Conservation (phyloP, 2,113 vertebrate genomes). For the Lophotis ruficrista region DNA sequence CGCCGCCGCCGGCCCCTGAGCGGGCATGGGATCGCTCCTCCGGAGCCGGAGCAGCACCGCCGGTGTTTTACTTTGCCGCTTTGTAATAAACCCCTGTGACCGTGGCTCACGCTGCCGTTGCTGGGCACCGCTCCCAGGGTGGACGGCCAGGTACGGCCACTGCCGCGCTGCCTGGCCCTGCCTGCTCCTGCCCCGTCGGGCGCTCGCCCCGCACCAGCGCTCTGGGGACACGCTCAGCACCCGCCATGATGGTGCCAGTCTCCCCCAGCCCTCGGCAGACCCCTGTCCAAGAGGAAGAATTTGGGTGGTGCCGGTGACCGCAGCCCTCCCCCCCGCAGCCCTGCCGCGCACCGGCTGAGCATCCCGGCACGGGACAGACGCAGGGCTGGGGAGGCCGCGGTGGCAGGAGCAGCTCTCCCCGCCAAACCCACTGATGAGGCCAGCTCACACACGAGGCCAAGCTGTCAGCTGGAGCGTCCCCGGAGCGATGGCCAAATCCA, state of each 20-base stretch:
- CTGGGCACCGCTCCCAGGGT: not conserved
- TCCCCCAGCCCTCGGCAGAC: not conserved
- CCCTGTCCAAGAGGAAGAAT: not conserved
- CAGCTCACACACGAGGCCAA: rapidly evolving
- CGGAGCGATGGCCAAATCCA: rapidly evolving
- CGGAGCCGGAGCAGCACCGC: not conserved
- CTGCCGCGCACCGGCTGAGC: not conserved
- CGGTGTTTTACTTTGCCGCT: not conserved
- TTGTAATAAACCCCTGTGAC: not conserved
- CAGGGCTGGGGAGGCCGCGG: not conserved
- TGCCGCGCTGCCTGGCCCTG: no score
- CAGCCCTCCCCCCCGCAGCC: not conserved
- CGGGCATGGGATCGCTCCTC: rapidly evolving
- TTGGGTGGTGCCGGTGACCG: not conserved
- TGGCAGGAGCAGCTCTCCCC: not conserved
- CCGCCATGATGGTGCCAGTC: rapidly evolving
- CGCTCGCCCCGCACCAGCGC: not conserved
- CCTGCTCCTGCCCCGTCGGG: not conserved
- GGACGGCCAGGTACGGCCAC: rapidly evolving
- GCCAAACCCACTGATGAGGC: rapidly evolving
- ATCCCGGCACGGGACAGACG: not conserved
- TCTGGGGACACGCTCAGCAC: not conserved
- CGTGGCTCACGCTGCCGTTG: rapidly evolving
- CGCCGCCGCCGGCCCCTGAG: not conserved
- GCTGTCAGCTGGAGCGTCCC: no score